Evolutionary conservation across 2,888 invertebrate species (phyloP), one percentile per base, ranked within the genome.

Genomic region (Andrena dorsata): DNA sequence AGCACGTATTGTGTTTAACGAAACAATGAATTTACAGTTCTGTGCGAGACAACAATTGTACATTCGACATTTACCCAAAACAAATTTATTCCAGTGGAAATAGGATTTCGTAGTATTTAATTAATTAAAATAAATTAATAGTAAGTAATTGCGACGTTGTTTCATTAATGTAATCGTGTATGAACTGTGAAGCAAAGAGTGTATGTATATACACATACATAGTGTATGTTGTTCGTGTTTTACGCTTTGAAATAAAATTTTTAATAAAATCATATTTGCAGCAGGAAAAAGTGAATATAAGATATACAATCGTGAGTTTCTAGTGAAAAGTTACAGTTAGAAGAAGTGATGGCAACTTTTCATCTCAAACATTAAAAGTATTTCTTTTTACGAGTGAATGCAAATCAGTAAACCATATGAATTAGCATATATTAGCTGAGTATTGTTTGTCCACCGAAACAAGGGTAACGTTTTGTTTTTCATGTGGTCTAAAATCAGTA

Each of bases 371-470:
- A 23, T 32, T 49, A 10, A 26, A 35, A 49, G 13, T 7, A 26
- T 61, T 20, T 16, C 2, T 61, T 30, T 63, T 71, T 41, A 20
- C 2, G 20, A 69, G 13, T 23, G 20, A 10, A 53, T 49, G 63
- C 16, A 70, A 61, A 51, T n/a, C 23, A 6, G 13, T 10, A 23
- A 53, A 49, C 7, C 3, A 26, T 6, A 28, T 28, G 32, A 61
- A 76, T 75, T 69, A 75, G 30, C 32, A 58, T 20, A 70, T 61
- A 61, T 53, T 35, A 32, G 35, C 10, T 13, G 2, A 28, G 3
- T 8, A 2, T 32, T 53, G 35, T 53, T 71, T 61, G 30, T 35
- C 49, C 6, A 35, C 41, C 56, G 35, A 41, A 13, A 35, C 8
- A 13, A n/a, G 35, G 28, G 49, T 10, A 3, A 13, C 6, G 28